phyloP scores from a whole-genome alignment of 2,797 vertebrate species.

The Malurus leucopterus region DNA sequence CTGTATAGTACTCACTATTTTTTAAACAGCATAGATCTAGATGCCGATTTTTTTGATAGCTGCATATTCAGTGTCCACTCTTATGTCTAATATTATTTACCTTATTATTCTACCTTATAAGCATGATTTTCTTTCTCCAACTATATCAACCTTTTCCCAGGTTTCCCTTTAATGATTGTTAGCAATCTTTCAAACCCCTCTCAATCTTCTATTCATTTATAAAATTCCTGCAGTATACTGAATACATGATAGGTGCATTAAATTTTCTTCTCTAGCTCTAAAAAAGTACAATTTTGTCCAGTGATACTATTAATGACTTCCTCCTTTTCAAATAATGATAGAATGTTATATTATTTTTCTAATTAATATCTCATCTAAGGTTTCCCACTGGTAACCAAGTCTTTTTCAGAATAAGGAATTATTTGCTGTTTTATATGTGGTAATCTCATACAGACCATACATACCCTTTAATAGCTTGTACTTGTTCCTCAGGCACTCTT shows the following conservation, averaged over 20 bases:
- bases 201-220: background rate
- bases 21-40: background rate
- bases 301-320: background rate
- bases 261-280: background rate
- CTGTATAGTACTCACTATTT: background rate
- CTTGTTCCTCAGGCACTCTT: background rate
- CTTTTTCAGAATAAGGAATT: background rate
- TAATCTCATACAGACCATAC: background rate
- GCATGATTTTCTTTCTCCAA: background rate
- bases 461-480: slow-evolving; percentile 31
- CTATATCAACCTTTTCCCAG: background rate
- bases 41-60: background rate
- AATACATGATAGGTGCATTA: background rate
- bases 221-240: background rate
- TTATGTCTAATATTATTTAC: background rate
- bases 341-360: background rate
- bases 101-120: background rate
- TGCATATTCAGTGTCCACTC: background rate
- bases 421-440: background rate
- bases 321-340: background rate
- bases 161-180: background rate
- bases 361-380: background rate
- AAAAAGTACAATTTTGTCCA: background rate
- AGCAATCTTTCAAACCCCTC: background rate
- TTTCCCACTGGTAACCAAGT: background rate